phyloP scores from a whole-genome alignment of 2,797 vertebrate genomes.

The Mycteria americana region DNA sequence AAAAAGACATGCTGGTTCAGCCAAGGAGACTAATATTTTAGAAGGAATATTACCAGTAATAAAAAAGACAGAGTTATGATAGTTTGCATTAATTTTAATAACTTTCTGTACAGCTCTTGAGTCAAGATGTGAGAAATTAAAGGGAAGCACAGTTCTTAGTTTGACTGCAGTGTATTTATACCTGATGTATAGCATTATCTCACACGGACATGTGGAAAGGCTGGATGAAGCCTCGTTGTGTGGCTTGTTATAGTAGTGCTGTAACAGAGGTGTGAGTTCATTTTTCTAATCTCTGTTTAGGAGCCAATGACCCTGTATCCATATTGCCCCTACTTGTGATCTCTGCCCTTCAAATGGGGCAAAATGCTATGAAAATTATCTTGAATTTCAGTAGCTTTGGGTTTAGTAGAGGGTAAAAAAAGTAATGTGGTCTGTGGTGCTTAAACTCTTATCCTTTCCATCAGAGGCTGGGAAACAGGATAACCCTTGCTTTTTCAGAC shows the following conservation, averaged over 20 bases:
- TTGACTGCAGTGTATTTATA: conserved; percentile 21
- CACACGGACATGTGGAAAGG: not conserved
- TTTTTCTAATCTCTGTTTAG: not conserved
- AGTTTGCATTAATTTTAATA: conserved; percentile 76
- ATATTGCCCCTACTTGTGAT: not conserved
- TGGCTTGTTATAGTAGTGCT: not conserved
- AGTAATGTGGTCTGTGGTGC: not conserved
- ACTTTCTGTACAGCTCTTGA: conserved; percentile 56
- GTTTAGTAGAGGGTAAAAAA: not conserved
- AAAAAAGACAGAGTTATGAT: conserved; percentile 72
- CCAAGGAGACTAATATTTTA: conserved; percentile 71
- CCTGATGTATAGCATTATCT: not conserved
- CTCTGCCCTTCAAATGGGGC: not conserved
- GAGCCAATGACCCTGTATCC: not conserved
- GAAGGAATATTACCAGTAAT: conserved; percentile 68
- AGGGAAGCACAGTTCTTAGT: conserved; percentile 46
- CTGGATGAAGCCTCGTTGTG: not conserved
- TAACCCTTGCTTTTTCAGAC: not conserved
- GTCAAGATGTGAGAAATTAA: conserved; percentile 59
- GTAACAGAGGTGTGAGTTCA: not conserved
- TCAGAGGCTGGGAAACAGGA: not conserved
- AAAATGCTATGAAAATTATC: not conserved
- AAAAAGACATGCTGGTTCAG: conserved; percentile 55
- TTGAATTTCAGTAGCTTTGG: not conserved
- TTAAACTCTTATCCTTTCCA: not conserved